Evolutionary conservation across 30 jellyfish, hydroid and myxozoan genomes (phyloP), one percentile per base, ranked within the genome.

Genomic region (Nemopilema nomurai): DNA sequence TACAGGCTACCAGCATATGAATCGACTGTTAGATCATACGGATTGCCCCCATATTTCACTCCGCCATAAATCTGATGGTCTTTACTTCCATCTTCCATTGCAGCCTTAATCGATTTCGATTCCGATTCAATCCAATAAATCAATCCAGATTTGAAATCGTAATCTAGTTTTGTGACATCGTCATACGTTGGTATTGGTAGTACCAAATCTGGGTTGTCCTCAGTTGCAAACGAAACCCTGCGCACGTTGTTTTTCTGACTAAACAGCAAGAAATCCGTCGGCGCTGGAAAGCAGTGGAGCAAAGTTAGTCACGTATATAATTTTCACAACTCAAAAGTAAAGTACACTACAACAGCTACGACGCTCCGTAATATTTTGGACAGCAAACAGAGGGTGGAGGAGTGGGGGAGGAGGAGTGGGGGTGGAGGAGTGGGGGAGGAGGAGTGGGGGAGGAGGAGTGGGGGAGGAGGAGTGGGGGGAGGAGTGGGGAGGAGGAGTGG

Each of bases 11-110:
- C 96, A 30, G 96, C 92, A 51, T 82, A 93, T 18, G 96, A 97
- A 25, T 93, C 98, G 28, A 93, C 79, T 0, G 98, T 89, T n/a
- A 93, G 52, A 71, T 93, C 97, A 57, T 32, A 85, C n/a, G 97
- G 96, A 49, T 70, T 82, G 6, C 70, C 64, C 17, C 51, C 81
- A 17, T 79, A 8, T 18, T 57, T 28, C 24, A 31, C 16, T 33
- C 78, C 80, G 24, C 28, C 74, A 49, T 29, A 26, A 50, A 79
- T 52, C 84, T 67, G 79, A 79, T 67, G 80, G 67, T 63, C 53
- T 27, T 67, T 67, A 17, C 88, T 18, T 23, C 96, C 90, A 66
- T 88, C 81, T 51, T 89, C 90, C 94, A 91, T 51, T 71, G 87
- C 76, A 51, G 97, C 62, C 67, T 80, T 67, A 69, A 93, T 82